Conservation (phyloP, 2,888 invertebrate species). For the Falcaria lacertinaria region DNA sequence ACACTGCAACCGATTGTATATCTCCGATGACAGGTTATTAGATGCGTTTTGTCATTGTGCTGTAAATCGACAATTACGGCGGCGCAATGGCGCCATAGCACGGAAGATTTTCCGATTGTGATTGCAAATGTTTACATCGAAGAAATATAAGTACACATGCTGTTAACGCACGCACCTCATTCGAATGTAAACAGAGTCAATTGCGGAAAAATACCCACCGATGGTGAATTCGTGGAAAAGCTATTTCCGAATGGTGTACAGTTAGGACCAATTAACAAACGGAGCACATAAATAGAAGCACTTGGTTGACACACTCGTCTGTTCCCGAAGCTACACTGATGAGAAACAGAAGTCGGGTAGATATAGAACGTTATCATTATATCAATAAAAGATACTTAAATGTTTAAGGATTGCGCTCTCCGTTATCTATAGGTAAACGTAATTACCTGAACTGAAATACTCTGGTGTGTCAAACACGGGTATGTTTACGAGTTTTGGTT, state of each 20-base stretch:
- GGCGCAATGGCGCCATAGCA: neutral
- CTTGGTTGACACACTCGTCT: neutral
- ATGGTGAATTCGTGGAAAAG: neutral
- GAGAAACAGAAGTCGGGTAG: conserved; percentile 42
- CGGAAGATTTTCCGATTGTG: conserved; percentile 1
- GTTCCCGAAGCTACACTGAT: conserved; percentile 29
- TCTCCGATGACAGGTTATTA: neutral
- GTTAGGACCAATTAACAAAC: too few species aligned
- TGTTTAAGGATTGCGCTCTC: conserved; percentile 53
- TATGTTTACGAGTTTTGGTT: neutral
- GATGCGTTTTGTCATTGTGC: neutral
- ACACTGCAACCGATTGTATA: neutral
- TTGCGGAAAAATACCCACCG: neutral
- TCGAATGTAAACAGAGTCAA: neutral
- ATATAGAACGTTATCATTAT: conserved; percentile 53
- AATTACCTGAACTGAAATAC: conserved; percentile 35
- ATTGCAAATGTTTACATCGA: neutral
- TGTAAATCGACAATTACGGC: neutral
- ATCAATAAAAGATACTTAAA: conserved; percentile 70
- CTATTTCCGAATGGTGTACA: neutral
- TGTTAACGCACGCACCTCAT: neutral
- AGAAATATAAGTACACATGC: neutral
- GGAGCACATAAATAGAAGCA: too few species aligned
- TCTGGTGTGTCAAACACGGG: conserved; percentile 12
- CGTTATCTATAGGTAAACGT: conserved; percentile 39